Base-by-base conservation (phyloP, 2,888 invertebrate species). In the Ormyrus nitidulus region DNA sequence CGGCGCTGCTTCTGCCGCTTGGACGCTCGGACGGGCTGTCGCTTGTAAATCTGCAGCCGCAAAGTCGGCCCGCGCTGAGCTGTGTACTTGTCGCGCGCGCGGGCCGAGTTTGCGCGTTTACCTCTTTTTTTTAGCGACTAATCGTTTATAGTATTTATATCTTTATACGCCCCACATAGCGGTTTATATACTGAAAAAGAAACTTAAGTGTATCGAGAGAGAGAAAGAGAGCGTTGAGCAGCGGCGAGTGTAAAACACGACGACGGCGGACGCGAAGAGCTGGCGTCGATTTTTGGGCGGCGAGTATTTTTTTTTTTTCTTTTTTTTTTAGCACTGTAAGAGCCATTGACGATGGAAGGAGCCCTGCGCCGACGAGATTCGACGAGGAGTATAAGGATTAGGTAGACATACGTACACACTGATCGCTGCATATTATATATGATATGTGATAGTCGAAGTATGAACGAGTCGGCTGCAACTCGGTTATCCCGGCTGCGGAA, bases 401-500 rank as follows among this genome's bases (percentile, higher is more conserved):
- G 51, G 10, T 75, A 46, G 8, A 34, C 48, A 49, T 11, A 64
- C 13, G 46, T 11, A 58, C 56, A 81, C 79, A 83, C 83, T 81
- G 82, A 86, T 86, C 83, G 84, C 84, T 84, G 83, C 86, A 86
- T 86, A 86, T 87, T 86, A 86, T 83, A 70, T 68, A 79, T 81
- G 84, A 85, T 88, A 87, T 87, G 88, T 88, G 87, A 89, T 88
- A 88, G 87, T 86, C 83, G 84, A 86, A 84, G 82, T 85, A 85
- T 85, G 84, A 86, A 84, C 85, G 84, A 84, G 82, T 85, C 85
- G 84, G 83, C 77, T 80, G 79, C 83, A 82, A 83, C 84, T 85
- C 83, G 86, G 84, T 84, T 83, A 83, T 86, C 80, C 86, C 85
- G 84, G 85, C 83, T 87, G 84, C 82, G 86, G 85, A 86, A 81